Percentiles rank a stretch among this genome's conserved stretches.
Evolutionary conservation across 2,797 vertebrate species (phyloP).

Genomic region (Serranus cabrilla): DNA sequence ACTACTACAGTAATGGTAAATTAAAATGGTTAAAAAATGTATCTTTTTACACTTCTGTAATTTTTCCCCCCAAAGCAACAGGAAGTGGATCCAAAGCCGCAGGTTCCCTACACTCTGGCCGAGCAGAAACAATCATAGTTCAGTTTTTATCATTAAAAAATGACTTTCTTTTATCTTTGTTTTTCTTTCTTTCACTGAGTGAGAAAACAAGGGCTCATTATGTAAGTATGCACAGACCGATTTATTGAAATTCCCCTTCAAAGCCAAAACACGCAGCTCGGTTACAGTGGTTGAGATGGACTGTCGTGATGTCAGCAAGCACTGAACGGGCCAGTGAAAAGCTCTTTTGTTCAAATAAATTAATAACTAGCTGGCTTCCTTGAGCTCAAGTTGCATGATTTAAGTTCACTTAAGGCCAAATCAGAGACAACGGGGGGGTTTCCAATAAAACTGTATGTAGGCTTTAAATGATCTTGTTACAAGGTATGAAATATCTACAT

Average conservation of each 20-base stretch:
- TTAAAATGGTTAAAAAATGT: too few relatives aligned
- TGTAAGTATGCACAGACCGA: not conserved
- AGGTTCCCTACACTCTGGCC: too few relatives aligned
- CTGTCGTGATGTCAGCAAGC: not conserved
- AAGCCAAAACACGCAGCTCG: not conserved
- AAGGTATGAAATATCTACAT: not conserved
- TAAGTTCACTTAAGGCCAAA: constrained; percentile 8
- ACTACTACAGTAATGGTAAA: too few relatives aligned
- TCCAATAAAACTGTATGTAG: not conserved
- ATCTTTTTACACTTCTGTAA: too few relatives aligned
- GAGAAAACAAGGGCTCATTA: not conserved
- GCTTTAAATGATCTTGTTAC: not conserved
- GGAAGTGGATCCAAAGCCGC: too few relatives aligned
- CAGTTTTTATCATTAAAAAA: not conserved
- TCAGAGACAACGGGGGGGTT: not conserved
- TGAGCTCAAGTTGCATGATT: not conserved
- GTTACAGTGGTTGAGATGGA: constrained; percentile 9
- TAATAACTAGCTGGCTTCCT: not conserved
- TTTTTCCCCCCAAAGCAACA: too few relatives aligned
- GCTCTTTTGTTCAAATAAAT: constrained; percentile 36
- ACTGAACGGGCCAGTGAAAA: constrained; percentile 9
- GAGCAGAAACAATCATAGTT: too few relatives aligned
- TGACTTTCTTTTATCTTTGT: not conserved
- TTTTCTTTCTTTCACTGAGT: not conserved
- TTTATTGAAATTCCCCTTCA: not conserved